Base-by-base conservation (phyloP, 2,113 vertebrate genomes). In the Spilogale gracilis region DNA sequence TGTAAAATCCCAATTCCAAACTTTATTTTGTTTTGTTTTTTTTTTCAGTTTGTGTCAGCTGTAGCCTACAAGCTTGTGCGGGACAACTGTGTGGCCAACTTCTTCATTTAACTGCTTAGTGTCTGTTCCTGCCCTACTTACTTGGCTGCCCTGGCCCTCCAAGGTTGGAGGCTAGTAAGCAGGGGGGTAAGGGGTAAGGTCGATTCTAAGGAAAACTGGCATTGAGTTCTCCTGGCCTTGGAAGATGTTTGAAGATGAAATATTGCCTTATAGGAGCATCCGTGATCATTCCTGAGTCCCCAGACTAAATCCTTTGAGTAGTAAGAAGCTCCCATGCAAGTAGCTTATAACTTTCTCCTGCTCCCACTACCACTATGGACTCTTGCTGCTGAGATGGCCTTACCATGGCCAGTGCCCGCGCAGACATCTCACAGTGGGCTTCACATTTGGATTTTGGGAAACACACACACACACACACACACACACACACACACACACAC, bases 31-130 rank as follows among this genome's bases (percentile, higher is more conserved):
- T 0, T n/a, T n/a, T n/a, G n/a, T n/a, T n/a, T n/a, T n/a, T 67
- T 61, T 86, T 76, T 61, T 63, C 5, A 50, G 9, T 17, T 83
- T 84, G 67, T 14, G 9, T 56, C 5, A 6, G 56, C 5, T n/a
- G 8, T 50, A 10, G 2, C 65, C 65, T 83, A 1, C 4, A 48
- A 38, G 43, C 25, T 81, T 89, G 45, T 10, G 7, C 6, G 12
- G 21, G 85, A 38, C 4, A 27, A 1, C 0, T 27, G 23, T 0
- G 1, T 9, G 69, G 21, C 71, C 69, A 20, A 20, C 6, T 8
- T 74, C 54, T 78, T 32, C 45, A 4, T 67, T 61, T 54, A 30
- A 30, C 21, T 54, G 25, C 21, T 20, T 32, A 14, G 6, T 16
- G 1, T 71, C 9, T 45, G 23, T 21, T 13, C 21, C 50, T 60